phyloP scores from a whole-genome alignment of 2,888 invertebrate species.

The Polyommatus icarus region DNA sequence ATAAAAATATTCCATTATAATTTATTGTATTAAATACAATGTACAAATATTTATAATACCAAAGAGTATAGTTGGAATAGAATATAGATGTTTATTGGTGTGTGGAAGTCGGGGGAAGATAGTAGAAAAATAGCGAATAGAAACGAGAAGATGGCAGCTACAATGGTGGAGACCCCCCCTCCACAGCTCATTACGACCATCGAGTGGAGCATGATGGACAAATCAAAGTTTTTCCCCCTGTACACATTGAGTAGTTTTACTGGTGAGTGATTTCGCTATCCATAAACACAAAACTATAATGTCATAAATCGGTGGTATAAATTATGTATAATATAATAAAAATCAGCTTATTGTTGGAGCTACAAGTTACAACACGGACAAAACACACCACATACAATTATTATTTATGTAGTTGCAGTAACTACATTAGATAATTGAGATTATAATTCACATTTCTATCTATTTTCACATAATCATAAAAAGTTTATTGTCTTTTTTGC shows the following conservation, averaged over 20 bases:
- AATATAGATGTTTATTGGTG: slow-evolving; percentile 54
- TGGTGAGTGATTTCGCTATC: slow-evolving; percentile 68
- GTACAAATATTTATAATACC: slow-evolving; percentile 37
- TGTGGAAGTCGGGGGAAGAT: slow-evolving; percentile 48
- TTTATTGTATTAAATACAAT: slow-evolving; percentile 46
- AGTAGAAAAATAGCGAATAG: slow-evolving; percentile 41
- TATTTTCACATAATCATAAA: too few species aligned
- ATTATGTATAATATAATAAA: too few species aligned
- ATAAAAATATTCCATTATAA: slow-evolving; percentile 47
- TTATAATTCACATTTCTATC: too few species aligned
- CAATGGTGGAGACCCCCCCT: slow-evolving; percentile 80
- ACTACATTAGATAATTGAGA: too few species aligned
- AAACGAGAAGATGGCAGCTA: slow-evolving; percentile 57
- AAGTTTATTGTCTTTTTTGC: neutral
- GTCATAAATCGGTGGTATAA: too few species aligned
- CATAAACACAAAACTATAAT: neutral
- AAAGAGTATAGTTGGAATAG: slow-evolving; percentile 40
- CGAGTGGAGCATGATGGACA: slow-evolving; percentile 99
- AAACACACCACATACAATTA: too few species aligned
- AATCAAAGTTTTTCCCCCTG: slow-evolving; percentile 94
- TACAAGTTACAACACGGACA: too few species aligned
- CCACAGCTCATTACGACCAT: slow-evolving; percentile 88
- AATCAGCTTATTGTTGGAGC: too few species aligned
- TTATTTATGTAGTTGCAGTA: too few species aligned
- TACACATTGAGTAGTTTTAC: slow-evolving; percentile 94